Percentiles rank a stretch among this genome's conserved stretches.
Conservation (phyloP, 2,797 vertebrate genomes). For the Hipposideros larvatus region DNA sequence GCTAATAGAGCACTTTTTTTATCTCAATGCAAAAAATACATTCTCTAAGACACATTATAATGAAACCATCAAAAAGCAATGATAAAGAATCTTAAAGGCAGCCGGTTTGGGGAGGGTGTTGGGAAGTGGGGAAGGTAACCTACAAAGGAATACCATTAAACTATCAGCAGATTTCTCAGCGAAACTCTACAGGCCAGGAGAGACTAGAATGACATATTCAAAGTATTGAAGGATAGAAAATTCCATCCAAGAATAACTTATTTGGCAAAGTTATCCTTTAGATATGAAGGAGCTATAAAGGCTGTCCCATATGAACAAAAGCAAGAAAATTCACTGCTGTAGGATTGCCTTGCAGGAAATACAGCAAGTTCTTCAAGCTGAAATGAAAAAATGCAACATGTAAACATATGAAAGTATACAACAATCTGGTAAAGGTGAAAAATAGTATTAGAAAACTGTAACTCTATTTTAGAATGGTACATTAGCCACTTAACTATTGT, state of each 20-base stretch:
- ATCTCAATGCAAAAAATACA: background rate
- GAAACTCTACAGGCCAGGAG: background rate
- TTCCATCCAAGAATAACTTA: background rate
- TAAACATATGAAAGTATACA: background rate
- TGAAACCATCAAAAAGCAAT: background rate
- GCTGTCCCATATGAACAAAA: background rate
- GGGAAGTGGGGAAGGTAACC: background rate
- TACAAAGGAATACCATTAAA: background rate
- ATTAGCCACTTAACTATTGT: background rate
- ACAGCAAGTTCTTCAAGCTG: background rate
- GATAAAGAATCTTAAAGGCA: background rate
- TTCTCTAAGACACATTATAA: background rate
- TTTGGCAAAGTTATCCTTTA: background rate
- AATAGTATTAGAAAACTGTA: background rate
- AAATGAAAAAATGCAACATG: background rate
- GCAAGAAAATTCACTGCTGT: too few relatives aligned
- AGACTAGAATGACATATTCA: background rate
- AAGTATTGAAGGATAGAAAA: background rate
- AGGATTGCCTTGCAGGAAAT: background rate
- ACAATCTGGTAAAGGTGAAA: background rate
- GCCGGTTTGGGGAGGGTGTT: background rate
- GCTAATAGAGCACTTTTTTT: background rate
- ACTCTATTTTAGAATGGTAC: background rate
- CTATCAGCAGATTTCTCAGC: background rate
- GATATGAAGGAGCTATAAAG: too few relatives aligned